Percentiles rank a stretch among this genome's conserved stretches.
Evolutionary conservation across 2,888 invertebrate species (phyloP).

Genomic region (Apotomis turbidana): DNA sequence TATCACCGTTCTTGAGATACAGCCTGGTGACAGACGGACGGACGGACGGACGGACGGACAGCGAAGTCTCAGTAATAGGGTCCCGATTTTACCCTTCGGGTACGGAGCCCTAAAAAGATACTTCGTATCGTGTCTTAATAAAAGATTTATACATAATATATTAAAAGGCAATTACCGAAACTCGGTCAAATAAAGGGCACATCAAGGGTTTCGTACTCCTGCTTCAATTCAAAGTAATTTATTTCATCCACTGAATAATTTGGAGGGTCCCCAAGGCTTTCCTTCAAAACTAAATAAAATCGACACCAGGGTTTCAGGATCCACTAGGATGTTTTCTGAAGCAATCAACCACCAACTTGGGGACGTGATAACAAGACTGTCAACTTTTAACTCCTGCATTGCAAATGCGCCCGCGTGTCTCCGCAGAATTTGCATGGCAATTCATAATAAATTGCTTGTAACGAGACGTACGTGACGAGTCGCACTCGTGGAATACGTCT

Average conservation of each 20-base stretch:
- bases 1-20: no score
- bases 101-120: no score
- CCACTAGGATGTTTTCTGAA: background rate
- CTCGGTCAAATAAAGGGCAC: slow-evolving; percentile 5
- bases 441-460: slow-evolving; percentile 68
- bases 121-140: background rate
- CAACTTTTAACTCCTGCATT: slow-evolving; percentile 47
- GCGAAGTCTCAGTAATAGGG: no score
- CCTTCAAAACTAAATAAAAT: slow-evolving; percentile 3
- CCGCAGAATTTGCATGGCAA: slow-evolving; percentile 63
- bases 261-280: slow-evolving; percentile 12
- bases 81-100: no score
- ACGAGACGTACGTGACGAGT: slow-evolving; percentile 70
- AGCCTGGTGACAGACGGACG: no score
- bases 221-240: slow-evolving; percentile 13
- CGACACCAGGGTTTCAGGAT: background rate
- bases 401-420: slow-evolving; percentile 56
- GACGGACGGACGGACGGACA: no score
- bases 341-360: slow-evolving; percentile 8
- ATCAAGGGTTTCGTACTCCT: slow-evolving; percentile 14
- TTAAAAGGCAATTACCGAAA: slow-evolving; percentile 19
- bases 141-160: background rate
- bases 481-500: slow-evolving; percentile 55
- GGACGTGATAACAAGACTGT: slow-evolving; percentile 11
- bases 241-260: slow-evolving; percentile 16